Evolutionary conservation across 1,140 invertebrate species (phyloP).

Genomic region (Drosophila repleta): DNA sequence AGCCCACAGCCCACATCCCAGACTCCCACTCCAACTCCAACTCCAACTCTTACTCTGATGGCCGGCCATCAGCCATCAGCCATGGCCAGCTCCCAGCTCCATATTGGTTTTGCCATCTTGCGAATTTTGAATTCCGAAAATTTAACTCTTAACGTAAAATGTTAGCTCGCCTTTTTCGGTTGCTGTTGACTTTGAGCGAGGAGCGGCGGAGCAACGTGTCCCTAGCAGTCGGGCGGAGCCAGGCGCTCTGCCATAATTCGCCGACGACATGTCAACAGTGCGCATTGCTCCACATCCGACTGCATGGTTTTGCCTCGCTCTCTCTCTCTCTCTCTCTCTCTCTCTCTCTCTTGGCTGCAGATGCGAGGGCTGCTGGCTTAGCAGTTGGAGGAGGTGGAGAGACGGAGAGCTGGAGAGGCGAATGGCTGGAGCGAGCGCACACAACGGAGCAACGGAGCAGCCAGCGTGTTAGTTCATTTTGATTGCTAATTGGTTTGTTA

Average conservation of each 20-base stretch:
- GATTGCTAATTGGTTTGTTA: constrained; percentile 84
- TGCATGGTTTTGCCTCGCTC: constrained; percentile 18
- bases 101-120: constrained; percentile 68
- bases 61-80: background rate
- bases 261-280: constrained; percentile 76
- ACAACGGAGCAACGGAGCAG: constrained; percentile 30
- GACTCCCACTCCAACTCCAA: too few species aligned
- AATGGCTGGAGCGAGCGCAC: background rate
- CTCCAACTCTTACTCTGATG: too few species aligned
- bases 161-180: constrained; percentile 51
- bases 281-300: constrained; percentile 56
- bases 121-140: constrained; percentile 82
- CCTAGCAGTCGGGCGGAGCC: constrained; percentile 9
- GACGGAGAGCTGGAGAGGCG: too few species aligned
- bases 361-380: background rate
- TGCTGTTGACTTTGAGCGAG: constrained; percentile 41
- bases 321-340: too few species aligned
- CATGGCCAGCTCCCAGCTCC: constrained; percentile 12
- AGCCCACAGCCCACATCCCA: background rate
- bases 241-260: constrained; percentile 68
- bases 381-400: background rate
- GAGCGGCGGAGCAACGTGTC: background rate
- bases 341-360: too few species aligned
- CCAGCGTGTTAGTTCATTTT: constrained; percentile 80
- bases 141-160: constrained; percentile 73